Evolutionary conservation across 2,797 vertebrate genomes (phyloP), one percentile per base, ranked within the genome.

Genomic region (Xiphorhynchus erythropygius): DNA sequence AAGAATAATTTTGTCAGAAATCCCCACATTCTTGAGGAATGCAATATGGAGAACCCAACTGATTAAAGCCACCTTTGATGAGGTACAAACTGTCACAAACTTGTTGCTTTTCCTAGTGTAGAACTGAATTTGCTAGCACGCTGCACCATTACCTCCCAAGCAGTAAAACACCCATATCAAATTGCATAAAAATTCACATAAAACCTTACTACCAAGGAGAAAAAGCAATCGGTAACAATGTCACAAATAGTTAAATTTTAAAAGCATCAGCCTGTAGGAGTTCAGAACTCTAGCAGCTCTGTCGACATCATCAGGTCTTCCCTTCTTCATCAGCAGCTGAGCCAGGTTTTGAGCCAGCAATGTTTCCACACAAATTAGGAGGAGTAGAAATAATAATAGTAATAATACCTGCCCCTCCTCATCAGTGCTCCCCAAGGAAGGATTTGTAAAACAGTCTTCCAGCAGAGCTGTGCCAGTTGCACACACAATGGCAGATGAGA

Each of bases 11-110:
- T 87, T 80, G 39, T 32, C 46, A 47, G 67, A 84, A 88, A 33
- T 77, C 42, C 71, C 39, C 56, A 78, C 2, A 16, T 41, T 42
- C 39, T 63, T 68, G 25, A 18, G 44, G 12, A 91, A 75, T 49
- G 10, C 0, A 1, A 30, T 32, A 71, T 1, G 1, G 56, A 77
- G 10, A 63, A 33, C 2, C 4, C 0, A 11, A 7, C 12, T 23
- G 25, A 70, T 23, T 67, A 73, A 75, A 87, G 13, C 9, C 9
- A 8, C 22, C 28, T 25, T 22, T 60, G 33, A 24, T 30, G 28
- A 39, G 9, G 15, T 47, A 62, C 19, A 44, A 50, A 44, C 14
- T 70, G 3, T 44, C 76, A 69, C 46, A 37, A 80, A 84, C 32
- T 10, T 79, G 32, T 42, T 90, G 21, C 14, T 92, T 76, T 84